Conservation (phyloP, 1,140 invertebrate species). For the Carcinoscorpius rotundicauda region DNA sequence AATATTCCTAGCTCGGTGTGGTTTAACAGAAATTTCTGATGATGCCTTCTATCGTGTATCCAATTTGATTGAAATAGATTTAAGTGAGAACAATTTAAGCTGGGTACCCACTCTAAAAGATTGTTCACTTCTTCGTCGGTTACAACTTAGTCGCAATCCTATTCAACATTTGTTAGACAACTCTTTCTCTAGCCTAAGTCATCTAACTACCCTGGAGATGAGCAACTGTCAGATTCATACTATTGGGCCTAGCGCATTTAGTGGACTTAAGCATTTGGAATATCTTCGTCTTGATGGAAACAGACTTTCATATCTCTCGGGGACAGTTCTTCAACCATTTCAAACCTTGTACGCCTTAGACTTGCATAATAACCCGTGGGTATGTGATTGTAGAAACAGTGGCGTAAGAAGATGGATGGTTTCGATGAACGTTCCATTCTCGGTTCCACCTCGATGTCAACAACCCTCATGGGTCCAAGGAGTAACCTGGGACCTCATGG, state of each 20-base stretch:
- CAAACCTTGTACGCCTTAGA: slow-evolving; percentile 28
- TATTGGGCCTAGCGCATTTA: slow-evolving; percentile 49
- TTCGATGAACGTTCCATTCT: slow-evolving; percentile 53
- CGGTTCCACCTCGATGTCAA: slow-evolving; percentile 52
- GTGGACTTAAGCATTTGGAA: slow-evolving; percentile 59
- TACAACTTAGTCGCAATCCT: slow-evolving; percentile 56
- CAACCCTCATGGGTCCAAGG: slow-evolving; percentile 51
- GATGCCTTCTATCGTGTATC: slow-evolving; percentile 25
- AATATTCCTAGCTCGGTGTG: slow-evolving; percentile 64
- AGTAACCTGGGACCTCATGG: slow-evolving; percentile 51
- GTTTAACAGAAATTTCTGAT: slow-evolving; percentile 68
- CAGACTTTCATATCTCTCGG: slow-evolving; percentile 43
- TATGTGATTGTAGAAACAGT: slow-evolving; percentile 66
- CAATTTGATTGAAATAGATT: slow-evolving; percentile 52
- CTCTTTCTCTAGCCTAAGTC: slow-evolving; percentile 50
- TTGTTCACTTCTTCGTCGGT: slow-evolving; percentile 56
- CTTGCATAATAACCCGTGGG: slow-evolving; percentile 75
- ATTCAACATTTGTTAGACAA: slow-evolving; percentile 52
- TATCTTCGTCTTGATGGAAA: slow-evolving; percentile 70
- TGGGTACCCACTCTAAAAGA: slow-evolving; percentile 54
- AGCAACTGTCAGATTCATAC: slow-evolving; percentile 50
- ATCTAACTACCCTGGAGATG: slow-evolving; percentile 57
- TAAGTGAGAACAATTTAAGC: slow-evolving; percentile 54
- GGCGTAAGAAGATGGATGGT: slow-evolving; percentile 63
- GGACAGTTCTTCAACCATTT: slow-evolving; percentile 22